These are phyloP conservation scores for Stegostoma tigrinum DNA, from an alignment of 2,113 vertebrate genomes.

Conservation along the genomic window DNA sequence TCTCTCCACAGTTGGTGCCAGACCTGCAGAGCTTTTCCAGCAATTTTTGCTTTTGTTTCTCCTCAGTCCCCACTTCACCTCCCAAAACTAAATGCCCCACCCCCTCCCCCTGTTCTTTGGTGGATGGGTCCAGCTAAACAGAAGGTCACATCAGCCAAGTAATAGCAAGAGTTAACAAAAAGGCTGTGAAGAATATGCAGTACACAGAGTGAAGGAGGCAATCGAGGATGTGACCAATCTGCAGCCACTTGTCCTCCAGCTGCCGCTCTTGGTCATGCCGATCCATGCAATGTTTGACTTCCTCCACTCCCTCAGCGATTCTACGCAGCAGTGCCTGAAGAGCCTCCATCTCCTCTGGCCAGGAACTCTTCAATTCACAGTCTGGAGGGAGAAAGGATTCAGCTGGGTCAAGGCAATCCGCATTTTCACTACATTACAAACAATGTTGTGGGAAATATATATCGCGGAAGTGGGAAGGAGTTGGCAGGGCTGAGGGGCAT, in stretches of 20 bases:
- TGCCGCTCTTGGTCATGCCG: conserved; percentile 52
- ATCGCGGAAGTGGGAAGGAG: too few species aligned
- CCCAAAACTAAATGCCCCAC: background rate
- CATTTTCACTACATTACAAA: background rate
- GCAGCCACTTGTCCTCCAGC: conserved; percentile 63
- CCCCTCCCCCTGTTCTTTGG: background rate
- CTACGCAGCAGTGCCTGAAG: conserved; percentile 48
- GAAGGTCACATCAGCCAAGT: background rate
- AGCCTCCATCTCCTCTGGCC: conserved; percentile 34
- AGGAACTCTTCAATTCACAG: background rate
- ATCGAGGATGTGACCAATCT: conserved; percentile 67
- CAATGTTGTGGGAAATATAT: background rate
- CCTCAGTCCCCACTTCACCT: too few species aligned
- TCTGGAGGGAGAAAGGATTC: conserved; percentile 15
- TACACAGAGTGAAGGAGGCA: conserved; percentile 67
- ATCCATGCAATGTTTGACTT: conserved; percentile 52
- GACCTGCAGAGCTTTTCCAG: too few species aligned
- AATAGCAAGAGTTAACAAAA: background rate
- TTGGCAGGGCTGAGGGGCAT: background rate
- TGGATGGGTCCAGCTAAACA: background rate
- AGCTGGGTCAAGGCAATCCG: too few species aligned
- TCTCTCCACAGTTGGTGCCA: too few species aligned
- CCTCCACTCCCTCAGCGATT: conserved; percentile 58
- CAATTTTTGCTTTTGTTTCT: too few species aligned
- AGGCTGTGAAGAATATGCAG: conserved; percentile 61